These are phyloP conservation scores for Tanypteryx hageni DNA, from an alignment of 2,888 invertebrate species.

Conservation along the genomic window DNA sequence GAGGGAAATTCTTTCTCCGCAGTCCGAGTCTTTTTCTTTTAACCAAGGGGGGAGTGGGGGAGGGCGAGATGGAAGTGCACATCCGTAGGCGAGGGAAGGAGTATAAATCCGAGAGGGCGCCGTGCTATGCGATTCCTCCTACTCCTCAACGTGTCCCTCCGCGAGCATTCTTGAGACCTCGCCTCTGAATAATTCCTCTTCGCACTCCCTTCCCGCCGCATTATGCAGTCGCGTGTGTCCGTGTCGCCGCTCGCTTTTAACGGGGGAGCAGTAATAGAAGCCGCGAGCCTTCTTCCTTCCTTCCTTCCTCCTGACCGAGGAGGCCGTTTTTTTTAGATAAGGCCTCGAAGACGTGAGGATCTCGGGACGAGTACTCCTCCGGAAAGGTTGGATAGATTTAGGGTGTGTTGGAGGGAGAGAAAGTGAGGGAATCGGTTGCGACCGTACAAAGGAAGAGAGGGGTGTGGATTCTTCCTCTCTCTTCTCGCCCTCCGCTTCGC, in stretches of 20 bases:
- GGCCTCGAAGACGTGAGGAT: background rate
- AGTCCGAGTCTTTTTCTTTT: background rate
- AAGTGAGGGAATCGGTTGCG: background rate
- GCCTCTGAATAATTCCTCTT: slow-evolving; percentile 41
- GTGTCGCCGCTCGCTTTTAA: background rate
- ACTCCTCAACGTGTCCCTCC: background rate
- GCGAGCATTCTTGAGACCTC: background rate
- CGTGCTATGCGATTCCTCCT: too few species aligned
- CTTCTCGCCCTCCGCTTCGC: too few species aligned
- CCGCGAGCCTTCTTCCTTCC: background rate
- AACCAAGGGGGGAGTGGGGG: background rate
- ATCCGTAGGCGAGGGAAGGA: background rate
- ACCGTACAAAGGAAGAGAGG: too few species aligned
- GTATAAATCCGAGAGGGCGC: background rate
- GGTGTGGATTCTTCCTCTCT: too few species aligned
- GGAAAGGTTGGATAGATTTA: background rate
- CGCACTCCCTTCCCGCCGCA: background rate
- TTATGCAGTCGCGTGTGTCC: slow-evolving; percentile 23
- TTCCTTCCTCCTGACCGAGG: too few species aligned
- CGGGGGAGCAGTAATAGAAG: background rate
- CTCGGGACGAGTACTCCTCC: background rate
- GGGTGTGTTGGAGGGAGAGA: background rate
- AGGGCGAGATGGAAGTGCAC: background rate
- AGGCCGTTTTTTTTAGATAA: background rate
- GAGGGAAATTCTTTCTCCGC: background rate